Percentiles rank a stretch among this genome's conserved stretches.
These are phyloP conservation scores for Caenorhabditis uteleia DNA, from an alignment of 2,888 invertebrate species.

Conservation along the genomic window DNA sequence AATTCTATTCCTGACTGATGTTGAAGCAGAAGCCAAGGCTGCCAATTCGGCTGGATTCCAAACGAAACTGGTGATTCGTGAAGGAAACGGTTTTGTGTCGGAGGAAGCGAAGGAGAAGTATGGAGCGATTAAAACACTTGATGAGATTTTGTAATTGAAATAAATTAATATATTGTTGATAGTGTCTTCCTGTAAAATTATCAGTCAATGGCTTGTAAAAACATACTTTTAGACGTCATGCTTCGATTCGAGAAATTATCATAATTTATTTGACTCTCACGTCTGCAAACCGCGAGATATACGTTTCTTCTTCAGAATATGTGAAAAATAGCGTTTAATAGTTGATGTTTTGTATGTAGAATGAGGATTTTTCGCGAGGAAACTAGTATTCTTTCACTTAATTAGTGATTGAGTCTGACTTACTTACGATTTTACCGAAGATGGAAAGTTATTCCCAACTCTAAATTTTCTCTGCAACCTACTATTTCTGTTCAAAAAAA, in stretches of 20 bases:
- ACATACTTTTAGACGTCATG: neutral
- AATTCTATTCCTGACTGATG: constrained; percentile 86
- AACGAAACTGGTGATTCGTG: constrained; percentile 79
- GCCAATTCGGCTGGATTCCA: constrained; percentile 80
- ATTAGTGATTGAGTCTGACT: no score
- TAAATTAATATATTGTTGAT: neutral
- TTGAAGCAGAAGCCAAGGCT: constrained; percentile 84
- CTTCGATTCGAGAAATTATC: neutral
- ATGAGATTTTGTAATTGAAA: constrained; percentile 40
- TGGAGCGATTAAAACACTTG: constrained; percentile 26
- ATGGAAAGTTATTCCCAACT: no score
- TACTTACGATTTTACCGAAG: no score
- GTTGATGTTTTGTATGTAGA: no score
- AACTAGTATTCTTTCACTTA: no score
- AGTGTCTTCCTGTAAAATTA: neutral
- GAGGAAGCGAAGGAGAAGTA: constrained; percentile 72
- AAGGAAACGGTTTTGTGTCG: constrained; percentile 80
- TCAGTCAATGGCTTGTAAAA: neutral
- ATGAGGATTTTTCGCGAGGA: no score
- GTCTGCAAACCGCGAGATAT: neutral
- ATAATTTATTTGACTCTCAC: neutral
- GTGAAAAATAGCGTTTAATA: neutral
- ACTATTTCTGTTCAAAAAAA: no score
- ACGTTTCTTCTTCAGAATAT: neutral
- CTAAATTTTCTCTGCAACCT: no score